Percentiles rank a stretch among this genome's conserved stretches.
Conservation (phyloP, 2,888 invertebrate genomes). For the Gymnoscelis rufifasciata region DNA sequence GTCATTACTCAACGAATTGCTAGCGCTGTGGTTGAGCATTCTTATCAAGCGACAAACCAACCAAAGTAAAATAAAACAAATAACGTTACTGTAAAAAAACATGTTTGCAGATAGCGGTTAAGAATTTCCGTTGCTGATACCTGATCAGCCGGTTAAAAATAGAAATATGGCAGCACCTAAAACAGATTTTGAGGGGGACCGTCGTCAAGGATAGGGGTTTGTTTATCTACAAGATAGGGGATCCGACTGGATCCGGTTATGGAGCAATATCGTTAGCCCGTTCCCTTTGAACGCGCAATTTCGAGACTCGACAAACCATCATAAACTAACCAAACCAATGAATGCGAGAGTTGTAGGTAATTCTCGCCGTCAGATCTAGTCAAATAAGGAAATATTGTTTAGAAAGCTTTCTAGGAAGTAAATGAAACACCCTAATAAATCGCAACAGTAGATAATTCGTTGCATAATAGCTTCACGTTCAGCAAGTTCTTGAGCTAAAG, state of each 20-base stretch:
- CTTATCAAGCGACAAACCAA: too few species aligned
- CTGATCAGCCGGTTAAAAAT: neutral
- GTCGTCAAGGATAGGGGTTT: neutral
- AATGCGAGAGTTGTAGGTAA: neutral
- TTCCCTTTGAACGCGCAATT: neutral
- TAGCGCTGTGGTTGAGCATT: neutral
- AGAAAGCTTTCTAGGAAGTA: constrained; percentile 4
- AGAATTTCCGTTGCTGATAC: neutral
- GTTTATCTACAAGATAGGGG: constrained; percentile 1
- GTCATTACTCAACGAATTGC: too few species aligned
- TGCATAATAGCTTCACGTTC: constrained; percentile 13
- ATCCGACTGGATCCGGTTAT: neutral
- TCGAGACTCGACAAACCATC: neutral
- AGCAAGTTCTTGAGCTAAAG: constrained; percentile 7
- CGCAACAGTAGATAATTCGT: neutral
- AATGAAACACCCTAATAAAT: constrained; percentile 4
- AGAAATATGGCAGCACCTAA: neutral
- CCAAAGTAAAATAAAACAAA: too few species aligned
- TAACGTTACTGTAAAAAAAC: too few species aligned
- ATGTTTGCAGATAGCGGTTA: neutral
- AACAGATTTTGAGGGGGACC: neutral
- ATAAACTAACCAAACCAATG: constrained; percentile 1
- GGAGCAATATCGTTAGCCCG: neutral
- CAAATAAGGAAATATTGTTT: constrained; percentile 6
- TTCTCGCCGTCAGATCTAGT: too few species aligned